These are phyloP conservation scores for Dolichallabes microphthalmus DNA, from an alignment of 2,113 vertebrate species.

Conservation along the genomic window DNA sequence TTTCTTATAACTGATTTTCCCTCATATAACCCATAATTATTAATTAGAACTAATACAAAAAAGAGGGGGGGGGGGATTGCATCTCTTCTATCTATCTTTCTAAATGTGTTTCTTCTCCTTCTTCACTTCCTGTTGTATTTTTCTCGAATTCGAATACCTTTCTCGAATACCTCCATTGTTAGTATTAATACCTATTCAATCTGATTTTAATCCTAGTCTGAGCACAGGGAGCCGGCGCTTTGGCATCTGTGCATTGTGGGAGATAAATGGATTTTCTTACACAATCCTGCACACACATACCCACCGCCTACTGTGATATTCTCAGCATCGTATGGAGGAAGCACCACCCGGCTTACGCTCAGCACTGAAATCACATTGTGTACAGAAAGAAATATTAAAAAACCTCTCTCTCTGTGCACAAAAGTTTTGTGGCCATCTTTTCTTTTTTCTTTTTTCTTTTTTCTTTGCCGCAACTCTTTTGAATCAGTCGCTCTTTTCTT, in stretches of 20 bases:
- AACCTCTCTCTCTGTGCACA: not conserved
- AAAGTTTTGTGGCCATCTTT: slow-evolving; percentile 2
- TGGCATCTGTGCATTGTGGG: slow-evolving; percentile 17
- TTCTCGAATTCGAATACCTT: not conserved
- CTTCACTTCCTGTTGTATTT: not conserved
- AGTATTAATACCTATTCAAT: slow-evolving; percentile 11
- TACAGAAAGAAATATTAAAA: not conserved
- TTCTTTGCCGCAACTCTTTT: not conserved
- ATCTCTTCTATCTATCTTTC: not conserved
- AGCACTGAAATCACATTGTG: slow-evolving; percentile 9
- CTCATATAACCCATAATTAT: not conserved
- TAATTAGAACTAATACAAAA: not conserved
- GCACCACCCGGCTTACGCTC: slow-evolving; percentile 22
- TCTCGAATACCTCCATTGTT: not conserved
- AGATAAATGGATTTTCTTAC: slow-evolving; percentile 42
- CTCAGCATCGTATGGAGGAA: slow-evolving; percentile 19
- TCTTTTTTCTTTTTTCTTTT: not conserved
- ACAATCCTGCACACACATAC: slow-evolving; percentile 36
- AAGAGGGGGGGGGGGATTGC: not conserved
- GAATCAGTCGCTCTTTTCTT: not conserved
- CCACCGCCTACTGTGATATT: slow-evolving; percentile 31
- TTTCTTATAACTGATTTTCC: not conserved
- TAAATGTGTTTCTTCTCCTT: not conserved
- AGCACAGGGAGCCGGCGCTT: not conserved
- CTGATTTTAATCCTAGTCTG: slow-evolving; percentile 16